Conservation (phyloP, 2,113 vertebrate genomes). For the Pholis gunnellus region DNA sequence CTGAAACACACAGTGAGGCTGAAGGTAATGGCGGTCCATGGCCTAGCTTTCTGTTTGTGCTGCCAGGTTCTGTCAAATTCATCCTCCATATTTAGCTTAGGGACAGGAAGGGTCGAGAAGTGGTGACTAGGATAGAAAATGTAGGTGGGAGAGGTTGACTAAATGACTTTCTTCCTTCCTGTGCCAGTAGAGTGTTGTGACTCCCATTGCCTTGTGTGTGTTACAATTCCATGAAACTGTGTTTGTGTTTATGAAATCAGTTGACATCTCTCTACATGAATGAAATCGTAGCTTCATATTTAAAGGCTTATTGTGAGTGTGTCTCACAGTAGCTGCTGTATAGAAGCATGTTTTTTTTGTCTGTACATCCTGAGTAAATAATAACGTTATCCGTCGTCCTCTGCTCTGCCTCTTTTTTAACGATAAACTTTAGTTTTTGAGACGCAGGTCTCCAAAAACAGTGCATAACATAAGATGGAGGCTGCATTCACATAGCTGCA, state of each 20-base stretch:
- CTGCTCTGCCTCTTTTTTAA: constrained; percentile 9
- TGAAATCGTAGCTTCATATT: background rate
- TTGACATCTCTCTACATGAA: background rate
- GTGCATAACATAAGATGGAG: constrained; percentile 16
- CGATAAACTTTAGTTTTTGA: background rate
- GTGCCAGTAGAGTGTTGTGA: constrained; percentile 2
- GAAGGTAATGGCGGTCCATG: background rate
- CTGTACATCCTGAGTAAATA: constrained; percentile 1
- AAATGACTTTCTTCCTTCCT: constrained; percentile 19
- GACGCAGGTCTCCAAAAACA: background rate
- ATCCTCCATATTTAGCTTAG: background rate
- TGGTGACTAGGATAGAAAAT: background rate
- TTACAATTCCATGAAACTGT: background rate
- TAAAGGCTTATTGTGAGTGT: background rate
- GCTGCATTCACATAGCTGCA: background rate
- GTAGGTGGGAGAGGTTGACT: background rate
- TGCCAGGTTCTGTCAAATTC: background rate
- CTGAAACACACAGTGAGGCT: constrained; percentile 24
- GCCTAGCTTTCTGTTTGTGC: constrained; percentile 11
- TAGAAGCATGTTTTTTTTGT: background rate
- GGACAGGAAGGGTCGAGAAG: background rate
- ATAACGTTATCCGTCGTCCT: background rate
- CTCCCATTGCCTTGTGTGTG: background rate
- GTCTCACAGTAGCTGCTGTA: background rate
- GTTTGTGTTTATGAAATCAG: background rate